Base-by-base conservation (phyloP, 2,888 invertebrate species). In the Merodon equestris region DNA sequence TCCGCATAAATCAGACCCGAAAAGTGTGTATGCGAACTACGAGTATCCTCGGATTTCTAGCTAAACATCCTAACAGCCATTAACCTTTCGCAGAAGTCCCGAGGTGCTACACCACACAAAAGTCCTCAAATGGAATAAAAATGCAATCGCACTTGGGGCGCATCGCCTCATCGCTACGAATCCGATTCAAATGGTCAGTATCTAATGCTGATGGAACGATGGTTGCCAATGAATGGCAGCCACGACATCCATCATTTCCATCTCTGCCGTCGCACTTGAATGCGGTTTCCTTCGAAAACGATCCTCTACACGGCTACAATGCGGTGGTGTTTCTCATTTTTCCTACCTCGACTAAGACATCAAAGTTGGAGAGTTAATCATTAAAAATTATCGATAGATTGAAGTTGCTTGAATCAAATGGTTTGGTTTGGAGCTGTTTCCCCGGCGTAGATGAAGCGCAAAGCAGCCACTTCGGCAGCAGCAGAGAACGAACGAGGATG, bases 1-100 rank as follows among this genome's bases (percentile, higher is more conserved):
- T 79, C 79, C 60, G 79, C 79, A 79, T 79, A 79, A 79, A 79
- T 79, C 79, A 79, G 74, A 68, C 74, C 68, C 79, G 2, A 74
- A 79, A 64, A 68, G 67, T 58, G 47, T 53, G 34, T 18, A n/a
- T 40, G 36, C 54, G 54, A 38, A 54, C 38, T 54, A n/a, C n/a
- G n/a, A n/a, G n/a, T n/a, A 27, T 27, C 27, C 27, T 27, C 7
- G 27, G 7, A 27, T 27, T 27, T 42, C 40, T 40, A 10, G 3
- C 40, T 10, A 10, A n/a, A n/a, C 40, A 12, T 45, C 34, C 63
- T 50, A 56, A 58, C 70, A 70, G 44, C 77, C 63, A 77, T 77
- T 77, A 77, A 60, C 79, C 79, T 79, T 79, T 79, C 68, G 74
- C 74, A 79, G 74, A 74, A 73, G 73, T 68, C 48, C 73, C 47